Base-by-base conservation (phyloP, 1,140 invertebrate species). In the Pararge aegeria region DNA sequence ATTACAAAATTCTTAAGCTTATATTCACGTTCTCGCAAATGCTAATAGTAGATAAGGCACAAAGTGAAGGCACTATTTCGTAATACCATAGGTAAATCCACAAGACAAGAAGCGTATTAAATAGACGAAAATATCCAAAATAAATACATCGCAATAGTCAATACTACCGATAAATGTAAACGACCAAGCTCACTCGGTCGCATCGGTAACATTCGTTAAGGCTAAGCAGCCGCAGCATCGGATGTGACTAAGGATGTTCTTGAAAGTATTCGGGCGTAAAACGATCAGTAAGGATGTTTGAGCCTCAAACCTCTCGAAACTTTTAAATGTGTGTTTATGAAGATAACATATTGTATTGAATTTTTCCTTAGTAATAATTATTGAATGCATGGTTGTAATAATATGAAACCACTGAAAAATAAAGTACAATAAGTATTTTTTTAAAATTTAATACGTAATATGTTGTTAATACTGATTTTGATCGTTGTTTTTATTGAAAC, bases 61-160 rank as follows among this genome's bases (percentile, higher is more conserved):
- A 69, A 60, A 44, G 59, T 50, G 42, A 79, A 78, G 71, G 75
- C 78, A 79, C 76, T 71, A 64, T 67, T 60, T 71, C 60, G 66
- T 61, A 69, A 67, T 53, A 72, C 61, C 70, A 52, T 34, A 34
- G 57, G 44, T 53, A 75, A 61, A 67, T 66, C 75, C 73, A 75
- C 70, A 73, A 78, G 66, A 81, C 73, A 75, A 75, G 68, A 86
- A 84, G 80, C 80, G 78, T 82, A 73, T 76, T 80, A 77, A 73
- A 74, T 73, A 79, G 67, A 77, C 67, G 64, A 71, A 68, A 70
- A 69, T 73, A 64, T 61, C 53, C 15, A 68, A 78, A 86, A 86
- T 83, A 83, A 83, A 82, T 82, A 80, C 72, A 82, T 67, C 68
- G 54, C 70, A 75, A 73, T 40, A 34, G 30, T 34, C 16, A 40